Evolutionary conservation across 1,140 invertebrate genomes (phyloP).

Genomic region (Megalonaias nervosa): DNA sequence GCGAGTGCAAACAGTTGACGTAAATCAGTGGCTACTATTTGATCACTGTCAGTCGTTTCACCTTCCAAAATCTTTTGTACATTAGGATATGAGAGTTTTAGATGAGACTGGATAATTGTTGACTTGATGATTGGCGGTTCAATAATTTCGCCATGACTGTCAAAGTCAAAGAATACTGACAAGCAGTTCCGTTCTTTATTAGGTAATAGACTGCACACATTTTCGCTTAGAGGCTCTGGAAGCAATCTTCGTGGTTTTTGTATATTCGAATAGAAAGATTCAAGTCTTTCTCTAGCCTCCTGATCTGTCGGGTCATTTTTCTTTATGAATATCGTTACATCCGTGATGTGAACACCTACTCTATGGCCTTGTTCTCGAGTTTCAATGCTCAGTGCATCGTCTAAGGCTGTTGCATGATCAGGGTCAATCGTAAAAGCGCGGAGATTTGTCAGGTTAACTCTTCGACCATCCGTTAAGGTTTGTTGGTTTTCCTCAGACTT

Average conservation of each 20-base stretch:
- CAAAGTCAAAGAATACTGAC: slow-evolving; percentile 47
- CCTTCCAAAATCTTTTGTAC: slow-evolving; percentile 37
- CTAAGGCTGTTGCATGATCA: slow-evolving; percentile 97
- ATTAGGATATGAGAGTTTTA: slow-evolving; percentile 40
- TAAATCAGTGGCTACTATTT: slow-evolving; percentile 23
- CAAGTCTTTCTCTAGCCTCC: slow-evolving; percentile 55
- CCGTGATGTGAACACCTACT: slow-evolving; percentile 64
- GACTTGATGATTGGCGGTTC: slow-evolving; percentile 20
- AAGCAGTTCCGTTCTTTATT: slow-evolving; percentile 51
- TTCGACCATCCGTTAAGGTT: not conserved
- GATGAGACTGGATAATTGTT: slow-evolving; percentile 27
- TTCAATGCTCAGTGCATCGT: slow-evolving; percentile 90
- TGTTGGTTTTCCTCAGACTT: slow-evolving; percentile 1
- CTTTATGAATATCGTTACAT: slow-evolving; percentile 57
- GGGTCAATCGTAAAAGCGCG: slow-evolving; percentile 92
- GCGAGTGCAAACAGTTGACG: slow-evolving; percentile 34
- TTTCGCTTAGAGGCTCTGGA: slow-evolving; percentile 62
- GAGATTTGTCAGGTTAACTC: slow-evolving; percentile 68
- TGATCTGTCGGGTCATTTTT: slow-evolving; percentile 45
- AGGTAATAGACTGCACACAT: slow-evolving; percentile 67
- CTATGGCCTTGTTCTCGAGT: slow-evolving; percentile 22
- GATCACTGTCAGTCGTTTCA: not conserved
- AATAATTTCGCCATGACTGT: slow-evolving; percentile 31
- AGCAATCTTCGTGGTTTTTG: slow-evolving; percentile 64
- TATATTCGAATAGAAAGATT: slow-evolving; percentile 52